Base-by-base conservation (phyloP, 2,797 vertebrate species). In the Clamator glandarius region DNA sequence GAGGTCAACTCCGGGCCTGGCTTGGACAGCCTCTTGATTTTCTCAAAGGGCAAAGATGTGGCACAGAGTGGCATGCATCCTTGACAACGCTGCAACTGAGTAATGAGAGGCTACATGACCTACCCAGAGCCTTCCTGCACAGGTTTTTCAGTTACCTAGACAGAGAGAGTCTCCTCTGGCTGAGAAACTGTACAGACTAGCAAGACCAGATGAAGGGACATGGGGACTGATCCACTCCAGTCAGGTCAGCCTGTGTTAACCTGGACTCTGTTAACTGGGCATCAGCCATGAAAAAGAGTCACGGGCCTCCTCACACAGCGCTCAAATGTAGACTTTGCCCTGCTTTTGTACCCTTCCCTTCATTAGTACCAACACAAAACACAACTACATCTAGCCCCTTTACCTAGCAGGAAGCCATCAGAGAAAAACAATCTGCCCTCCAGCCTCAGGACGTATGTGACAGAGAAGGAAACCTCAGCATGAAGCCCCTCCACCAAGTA, bases 81-180 rank as follows among this genome's bases (percentile, higher is more conserved):
- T 51, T 61, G 25, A 67, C 12, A 42, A 42, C 23, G 9, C 11
- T 15, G 9, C n/a, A 51, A 9, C 26, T 42, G 44, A 55, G 50
- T 4, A 1, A 1, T 33, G 12, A 7, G 2, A 52, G 26, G 42
- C 18, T 46, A 13, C 0, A 0, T 33, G 35, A 67, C 19, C 31
- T n/a, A 15, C 52, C 13, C 18, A 50, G 48, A 68, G 19, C 36
- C 14, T 50, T 44, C 48, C 52, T 39, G 33, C 12, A 48, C 0
- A 0, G 26, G 23, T 33, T 79, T 48, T 57, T 46, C 18, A 85
- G 55, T 48, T 70, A 51, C 28, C 6, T 29, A 72, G n/a, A 18
- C 24, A 26, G 5, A 18, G 5, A 18, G 18, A 48, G 4, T 7
- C 57, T 48, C 39, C 67, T 33, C 23, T 21, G 44, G 33, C 13